Conservation (phyloP, 1,140 invertebrate species). For the Apolygus lucorum region DNA sequence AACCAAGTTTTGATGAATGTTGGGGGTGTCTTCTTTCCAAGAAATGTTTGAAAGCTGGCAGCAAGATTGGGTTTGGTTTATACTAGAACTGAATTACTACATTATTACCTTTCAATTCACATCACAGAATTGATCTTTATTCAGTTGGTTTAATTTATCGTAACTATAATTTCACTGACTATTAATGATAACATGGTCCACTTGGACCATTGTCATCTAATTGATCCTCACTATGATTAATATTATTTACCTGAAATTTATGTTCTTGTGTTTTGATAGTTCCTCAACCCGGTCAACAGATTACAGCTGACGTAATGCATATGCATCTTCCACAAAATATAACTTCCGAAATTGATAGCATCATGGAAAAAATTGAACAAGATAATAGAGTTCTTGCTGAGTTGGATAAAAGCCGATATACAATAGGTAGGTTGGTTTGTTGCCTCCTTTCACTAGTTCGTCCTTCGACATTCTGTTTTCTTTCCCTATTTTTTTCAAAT, state of each 20-base stretch:
- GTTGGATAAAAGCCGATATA: conserved; percentile 67
- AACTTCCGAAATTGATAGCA: conserved; percentile 68
- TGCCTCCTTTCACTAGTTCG: no score
- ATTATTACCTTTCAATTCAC: no score
- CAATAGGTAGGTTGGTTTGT: conserved; percentile 34
- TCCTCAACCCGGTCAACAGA: background rate
- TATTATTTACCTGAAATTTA: no score
- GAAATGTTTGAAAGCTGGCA: no score
- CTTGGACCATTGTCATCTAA: background rate
- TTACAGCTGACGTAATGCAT: background rate
- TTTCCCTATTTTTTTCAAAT: no score
- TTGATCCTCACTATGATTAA: no score
- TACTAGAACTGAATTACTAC: no score
- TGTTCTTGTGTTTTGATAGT: background rate
- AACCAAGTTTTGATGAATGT: no score
- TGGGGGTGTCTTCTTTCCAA: no score
- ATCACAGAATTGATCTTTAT: no score
- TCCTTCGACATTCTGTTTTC: no score
- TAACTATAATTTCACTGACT: background rate
- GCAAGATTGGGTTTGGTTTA: no score
- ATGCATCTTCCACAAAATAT: conserved; percentile 23
- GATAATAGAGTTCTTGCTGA: conserved; percentile 77
- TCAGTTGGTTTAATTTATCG: background rate
- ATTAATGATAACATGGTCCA: background rate
- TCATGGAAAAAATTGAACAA: conserved; percentile 92